Evolutionary conservation across 1,140 invertebrate genomes (phyloP).

Genomic region (Cephus cinctus): DNA sequence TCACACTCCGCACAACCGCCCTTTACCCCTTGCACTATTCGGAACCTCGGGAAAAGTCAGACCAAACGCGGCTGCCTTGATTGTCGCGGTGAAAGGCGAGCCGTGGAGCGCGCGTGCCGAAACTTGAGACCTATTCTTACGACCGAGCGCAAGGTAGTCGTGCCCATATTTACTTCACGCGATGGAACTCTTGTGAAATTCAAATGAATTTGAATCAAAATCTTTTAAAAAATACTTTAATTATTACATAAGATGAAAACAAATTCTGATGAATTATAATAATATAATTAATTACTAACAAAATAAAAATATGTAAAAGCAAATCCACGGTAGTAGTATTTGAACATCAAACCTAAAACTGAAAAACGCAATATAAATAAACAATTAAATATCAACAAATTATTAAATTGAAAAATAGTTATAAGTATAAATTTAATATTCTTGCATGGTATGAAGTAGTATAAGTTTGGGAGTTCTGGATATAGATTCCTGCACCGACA

Average conservation of each 20-base stretch:
- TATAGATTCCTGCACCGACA: too few species aligned
- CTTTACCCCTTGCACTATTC: too few species aligned
- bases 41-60: too few species aligned
- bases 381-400: slow-evolving; percentile 18
- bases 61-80: too few species aligned
- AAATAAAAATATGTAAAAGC: slow-evolving; percentile 5
- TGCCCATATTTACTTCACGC: not conserved
- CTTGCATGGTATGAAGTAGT: too few species aligned
- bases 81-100: too few species aligned
- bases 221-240: slow-evolving; percentile 13
- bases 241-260: slow-evolving; percentile 11
- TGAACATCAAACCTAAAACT: slow-evolving; percentile 13
- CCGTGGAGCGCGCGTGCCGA: too few species aligned
- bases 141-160: slow-evolving; percentile 2
- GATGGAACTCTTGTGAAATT: slow-evolving; percentile 7
- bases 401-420: slow-evolving; percentile 14
- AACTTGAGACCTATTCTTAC: slow-evolving; percentile 1
- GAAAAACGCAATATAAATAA: slow-evolving; percentile 20
- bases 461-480: too few species aligned
- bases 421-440: too few species aligned
- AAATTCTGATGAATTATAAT: slow-evolving; percentile 14
- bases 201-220: slow-evolving; percentile 16
- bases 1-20: too few species aligned
- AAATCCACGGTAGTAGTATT: slow-evolving; percentile 11
- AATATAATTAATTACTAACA: slow-evolving; percentile 13